Conservation (phyloP, 30 jellyfish, hydroid and myxozoan genomes). For the Cassiopea andromeda region DNA sequence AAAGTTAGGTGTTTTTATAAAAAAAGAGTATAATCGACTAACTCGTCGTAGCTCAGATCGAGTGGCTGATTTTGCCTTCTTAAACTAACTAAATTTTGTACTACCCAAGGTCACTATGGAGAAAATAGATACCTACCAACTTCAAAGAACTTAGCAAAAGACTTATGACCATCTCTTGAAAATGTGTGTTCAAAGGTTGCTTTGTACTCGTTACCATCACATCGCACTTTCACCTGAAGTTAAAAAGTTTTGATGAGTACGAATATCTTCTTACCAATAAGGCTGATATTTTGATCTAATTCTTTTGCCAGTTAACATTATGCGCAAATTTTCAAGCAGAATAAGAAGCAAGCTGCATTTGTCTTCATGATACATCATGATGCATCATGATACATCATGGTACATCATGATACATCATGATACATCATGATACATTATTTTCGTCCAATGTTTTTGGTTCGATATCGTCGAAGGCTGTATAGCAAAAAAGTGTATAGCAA, state of each 20-base stretch:
- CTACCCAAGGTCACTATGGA: background rate
- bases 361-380: too few relatives aligned
- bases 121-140: slow-evolving; percentile 19
- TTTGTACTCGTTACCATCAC: slow-evolving; percentile 26
- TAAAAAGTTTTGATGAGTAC: background rate
- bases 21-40: too few relatives aligned
- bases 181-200: slow-evolving; percentile 49
- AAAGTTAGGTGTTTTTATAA: too few relatives aligned
- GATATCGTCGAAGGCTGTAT: too few relatives aligned
- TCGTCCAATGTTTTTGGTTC: too few relatives aligned
- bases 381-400: too few relatives aligned
- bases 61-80: background rate
- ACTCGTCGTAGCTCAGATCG: background rate
- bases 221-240: background rate
- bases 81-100: background rate
- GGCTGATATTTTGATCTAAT: background rate
- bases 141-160: slow-evolving; percentile 33
- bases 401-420: too few relatives aligned
- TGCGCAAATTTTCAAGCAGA: too few relatives aligned
- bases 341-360: too few relatives aligned
- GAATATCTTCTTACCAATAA: background rate
- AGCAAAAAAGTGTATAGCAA: too few relatives aligned
- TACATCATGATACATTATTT: too few relatives aligned
- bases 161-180: background rate
- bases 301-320: too few relatives aligned